A percentile compares a stretch with the other conserved stretches of the same genome.
Conservation (phyloP, 2,888 invertebrate species). For the Pristionchus maxplancki region DNA sequence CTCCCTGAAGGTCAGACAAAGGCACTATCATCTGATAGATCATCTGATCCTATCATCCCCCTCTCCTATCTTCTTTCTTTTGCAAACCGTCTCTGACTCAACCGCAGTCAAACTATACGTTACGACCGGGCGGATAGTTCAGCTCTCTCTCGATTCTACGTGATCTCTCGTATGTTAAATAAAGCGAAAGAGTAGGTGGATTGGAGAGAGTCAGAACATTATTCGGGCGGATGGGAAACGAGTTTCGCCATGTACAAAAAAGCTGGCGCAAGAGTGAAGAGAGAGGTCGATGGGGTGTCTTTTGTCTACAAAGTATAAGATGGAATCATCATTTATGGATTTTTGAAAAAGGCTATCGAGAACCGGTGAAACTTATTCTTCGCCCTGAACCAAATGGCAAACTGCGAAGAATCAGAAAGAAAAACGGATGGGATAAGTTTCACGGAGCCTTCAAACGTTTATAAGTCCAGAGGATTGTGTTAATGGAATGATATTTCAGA, state of each 20-base stretch:
- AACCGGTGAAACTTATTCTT: background rate
- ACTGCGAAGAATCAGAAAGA: background rate
- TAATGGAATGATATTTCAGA: too few species aligned
- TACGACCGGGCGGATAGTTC: background rate
- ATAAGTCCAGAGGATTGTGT: too few species aligned
- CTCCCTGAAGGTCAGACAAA: background rate
- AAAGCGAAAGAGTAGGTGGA: background rate
- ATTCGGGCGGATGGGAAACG: background rate
- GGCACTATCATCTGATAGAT: background rate
- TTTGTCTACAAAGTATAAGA: background rate
- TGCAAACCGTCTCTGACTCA: background rate
- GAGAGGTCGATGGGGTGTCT: background rate
- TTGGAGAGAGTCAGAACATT: background rate
- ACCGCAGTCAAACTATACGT: background rate
- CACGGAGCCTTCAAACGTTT: background rate
- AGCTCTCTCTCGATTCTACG: background rate
- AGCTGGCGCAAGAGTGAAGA: background rate
- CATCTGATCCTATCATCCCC: constrained; percentile 28
- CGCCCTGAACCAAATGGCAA: background rate
- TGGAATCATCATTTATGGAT: background rate
- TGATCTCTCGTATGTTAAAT: background rate
- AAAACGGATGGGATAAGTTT: background rate
- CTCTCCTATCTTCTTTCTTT: background rate
- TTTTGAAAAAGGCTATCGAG: background rate
- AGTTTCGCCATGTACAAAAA: constrained; percentile 8